Evolutionary conservation across 2,888 invertebrate genomes (phyloP).

Genomic region (Nycteola revayana): DNA sequence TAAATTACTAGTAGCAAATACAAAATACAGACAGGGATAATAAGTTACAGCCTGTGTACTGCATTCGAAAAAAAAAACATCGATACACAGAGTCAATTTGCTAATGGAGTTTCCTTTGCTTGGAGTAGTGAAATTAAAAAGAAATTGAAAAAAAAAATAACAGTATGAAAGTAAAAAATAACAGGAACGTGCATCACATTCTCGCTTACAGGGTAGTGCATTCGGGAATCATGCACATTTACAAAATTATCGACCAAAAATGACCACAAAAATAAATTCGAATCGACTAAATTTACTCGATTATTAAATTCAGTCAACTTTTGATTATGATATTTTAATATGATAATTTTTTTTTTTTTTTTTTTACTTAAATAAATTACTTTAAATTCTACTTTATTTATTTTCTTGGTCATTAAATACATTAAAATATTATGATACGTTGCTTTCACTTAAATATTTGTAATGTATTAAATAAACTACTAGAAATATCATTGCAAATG

Average conservation of each 20-base stretch:
- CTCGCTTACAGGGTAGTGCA: conserved; percentile 72
- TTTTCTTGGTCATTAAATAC: conserved; percentile 19
- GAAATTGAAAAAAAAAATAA: conserved; percentile 55
- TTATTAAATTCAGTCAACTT: not conserved
- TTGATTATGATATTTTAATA: too few species aligned
- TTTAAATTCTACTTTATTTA: conserved; percentile 10
- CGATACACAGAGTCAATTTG: conserved; percentile 61
- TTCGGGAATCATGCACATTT: conserved; percentile 77
- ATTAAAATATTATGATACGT: conserved; percentile 11
- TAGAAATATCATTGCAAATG: not conserved
- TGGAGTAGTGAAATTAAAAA: conserved; percentile 50
- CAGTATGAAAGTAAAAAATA: conserved; percentile 41
- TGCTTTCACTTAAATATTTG: conserved; percentile 4
- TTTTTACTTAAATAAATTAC: too few species aligned
- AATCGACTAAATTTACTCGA: not conserved
- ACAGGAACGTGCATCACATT: conserved; percentile 75
- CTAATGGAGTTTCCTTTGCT: conserved; percentile 69
- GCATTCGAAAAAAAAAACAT: conserved; percentile 42
- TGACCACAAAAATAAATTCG: conserved; percentile 38
- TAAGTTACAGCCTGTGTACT: conserved; percentile 27
- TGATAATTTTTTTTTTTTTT: too few species aligned
- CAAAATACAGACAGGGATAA: conserved; percentile 29
- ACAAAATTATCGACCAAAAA: conserved; percentile 44
- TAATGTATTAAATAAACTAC: not conserved
- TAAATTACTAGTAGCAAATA: conserved; percentile 24